phyloP scores from a whole-genome alignment of 2,113 vertebrate genomes.

The Ondatra zibethicus region DNA sequence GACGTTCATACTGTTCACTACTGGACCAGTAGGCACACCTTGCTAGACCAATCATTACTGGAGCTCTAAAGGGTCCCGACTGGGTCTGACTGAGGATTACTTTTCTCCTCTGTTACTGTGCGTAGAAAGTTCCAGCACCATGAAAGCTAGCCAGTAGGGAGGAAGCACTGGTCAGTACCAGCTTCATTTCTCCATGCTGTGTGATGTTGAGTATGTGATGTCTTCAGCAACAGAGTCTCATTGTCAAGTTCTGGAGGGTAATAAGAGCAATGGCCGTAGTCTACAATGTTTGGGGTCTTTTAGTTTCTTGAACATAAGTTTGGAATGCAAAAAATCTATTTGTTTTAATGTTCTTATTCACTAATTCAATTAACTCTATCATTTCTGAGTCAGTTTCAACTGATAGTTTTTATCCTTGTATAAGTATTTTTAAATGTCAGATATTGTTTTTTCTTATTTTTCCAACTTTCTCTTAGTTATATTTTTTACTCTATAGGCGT shows the following conservation, averaged over 20 bases:
- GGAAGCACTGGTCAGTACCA: neutral
- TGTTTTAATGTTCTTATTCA: conserved; percentile 1
- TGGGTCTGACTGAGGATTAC: neutral
- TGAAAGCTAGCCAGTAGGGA: neutral
- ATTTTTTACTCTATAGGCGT: neutral
- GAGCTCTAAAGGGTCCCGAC: neutral
- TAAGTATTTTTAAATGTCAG: neutral
- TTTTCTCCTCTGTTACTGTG: neutral
- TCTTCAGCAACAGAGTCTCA: neutral
- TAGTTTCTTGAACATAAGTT: conserved; percentile 21
- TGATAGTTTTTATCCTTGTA: conserved; percentile 6
- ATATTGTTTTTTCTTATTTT: neutral
- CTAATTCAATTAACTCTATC: conserved; percentile 9
- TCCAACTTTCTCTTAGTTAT: neutral
- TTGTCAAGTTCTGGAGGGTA: neutral
- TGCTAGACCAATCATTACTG: neutral
- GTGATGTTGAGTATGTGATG: neutral
- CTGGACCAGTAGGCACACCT: neutral
- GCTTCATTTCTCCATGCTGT: neutral
- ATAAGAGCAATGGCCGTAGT: neutral
- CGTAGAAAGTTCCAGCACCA: neutral
- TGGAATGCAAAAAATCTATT: neutral
- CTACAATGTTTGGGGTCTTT: neutral
- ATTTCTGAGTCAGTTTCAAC: conserved; percentile 39
- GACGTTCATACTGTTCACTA: neutral